Evolutionary conservation across 2,113 vertebrate species (phyloP).

Genomic region (Cyphomyrus discorhynchus): DNA sequence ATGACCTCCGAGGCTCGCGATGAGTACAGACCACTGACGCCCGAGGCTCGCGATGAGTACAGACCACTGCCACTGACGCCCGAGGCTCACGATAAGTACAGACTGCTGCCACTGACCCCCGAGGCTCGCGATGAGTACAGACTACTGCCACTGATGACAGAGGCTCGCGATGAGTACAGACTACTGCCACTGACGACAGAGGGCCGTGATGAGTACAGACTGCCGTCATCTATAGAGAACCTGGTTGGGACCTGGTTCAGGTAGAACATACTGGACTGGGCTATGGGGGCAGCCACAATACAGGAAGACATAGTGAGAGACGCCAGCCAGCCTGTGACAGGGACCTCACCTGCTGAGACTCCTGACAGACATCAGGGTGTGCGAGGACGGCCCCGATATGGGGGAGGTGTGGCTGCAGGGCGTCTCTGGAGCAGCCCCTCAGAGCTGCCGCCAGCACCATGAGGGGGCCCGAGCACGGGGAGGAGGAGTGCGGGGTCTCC

Average conservation of each 20-base stretch:
- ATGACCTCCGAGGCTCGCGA: neutral
- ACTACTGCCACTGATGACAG: neutral
- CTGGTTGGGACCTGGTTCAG: neutral
- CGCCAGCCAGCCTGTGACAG: neutral
- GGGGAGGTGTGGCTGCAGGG: conserved; percentile 66
- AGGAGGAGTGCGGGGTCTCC: conserved; percentile 49
- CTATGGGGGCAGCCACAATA: neutral
- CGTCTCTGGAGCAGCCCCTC: conserved; percentile 62
- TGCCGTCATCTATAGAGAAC: neutral
- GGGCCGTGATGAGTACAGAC: neutral
- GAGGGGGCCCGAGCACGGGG: conserved; percentile 61
- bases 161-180: neutral
- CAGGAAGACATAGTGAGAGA: neutral
- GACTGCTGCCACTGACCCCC: neutral
- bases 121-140: neutral
- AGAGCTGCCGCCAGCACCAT: conserved; percentile 72
- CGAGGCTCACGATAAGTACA: neutral
- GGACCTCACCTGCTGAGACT: conserved; percentile 72
- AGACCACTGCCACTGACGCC: neutral
- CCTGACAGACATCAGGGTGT: conserved; percentile 64
- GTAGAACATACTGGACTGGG: neutral
- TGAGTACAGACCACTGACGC: neutral
- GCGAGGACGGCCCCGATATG: conserved; percentile 57
- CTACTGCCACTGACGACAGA: neutral
- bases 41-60: too few relatives aligned